These are phyloP conservation scores for Pandemis cinnamomeana DNA, from an alignment of 2,888 invertebrate species.

Conservation along the genomic window DNA sequence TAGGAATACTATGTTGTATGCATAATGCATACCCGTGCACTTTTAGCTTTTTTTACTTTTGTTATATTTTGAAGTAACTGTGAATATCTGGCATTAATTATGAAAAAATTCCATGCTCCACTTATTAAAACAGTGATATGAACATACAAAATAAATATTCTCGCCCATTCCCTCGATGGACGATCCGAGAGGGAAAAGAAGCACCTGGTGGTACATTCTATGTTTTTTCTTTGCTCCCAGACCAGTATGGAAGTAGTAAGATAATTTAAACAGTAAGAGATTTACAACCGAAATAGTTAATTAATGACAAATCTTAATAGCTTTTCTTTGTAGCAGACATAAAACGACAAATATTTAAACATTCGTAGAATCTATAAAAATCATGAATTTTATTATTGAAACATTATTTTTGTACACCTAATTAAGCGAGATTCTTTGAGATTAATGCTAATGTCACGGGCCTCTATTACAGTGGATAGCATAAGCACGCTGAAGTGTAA, in stretches of 20 bases:
- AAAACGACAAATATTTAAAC: neutral
- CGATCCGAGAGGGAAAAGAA: too few relatives aligned
- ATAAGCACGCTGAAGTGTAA: too few relatives aligned
- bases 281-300: neutral
- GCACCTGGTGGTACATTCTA: too few relatives aligned
- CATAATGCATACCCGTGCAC: neutral
- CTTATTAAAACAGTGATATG: too few relatives aligned
- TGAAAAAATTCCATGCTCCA: neutral
- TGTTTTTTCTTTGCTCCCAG: too few relatives aligned
- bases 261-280: slow-evolving; percentile 1
- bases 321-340: slow-evolving; percentile 1
- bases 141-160: too few relatives aligned
- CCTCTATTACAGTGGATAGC: neutral
- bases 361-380: slow-evolving; percentile 5
- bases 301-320: neutral
- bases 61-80: neutral
- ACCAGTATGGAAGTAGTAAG: neutral
- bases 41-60: neutral
- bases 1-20: too few relatives aligned
- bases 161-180: too few relatives aligned
- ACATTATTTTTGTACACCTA: neutral
- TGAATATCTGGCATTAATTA: neutral
- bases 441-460: neutral
- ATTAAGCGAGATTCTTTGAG: neutral
- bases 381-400: neutral